These are phyloP conservation scores for Lutraria rhynchaena DNA, from an alignment of 1,140 invertebrate species.

Conservation along the genomic window DNA sequence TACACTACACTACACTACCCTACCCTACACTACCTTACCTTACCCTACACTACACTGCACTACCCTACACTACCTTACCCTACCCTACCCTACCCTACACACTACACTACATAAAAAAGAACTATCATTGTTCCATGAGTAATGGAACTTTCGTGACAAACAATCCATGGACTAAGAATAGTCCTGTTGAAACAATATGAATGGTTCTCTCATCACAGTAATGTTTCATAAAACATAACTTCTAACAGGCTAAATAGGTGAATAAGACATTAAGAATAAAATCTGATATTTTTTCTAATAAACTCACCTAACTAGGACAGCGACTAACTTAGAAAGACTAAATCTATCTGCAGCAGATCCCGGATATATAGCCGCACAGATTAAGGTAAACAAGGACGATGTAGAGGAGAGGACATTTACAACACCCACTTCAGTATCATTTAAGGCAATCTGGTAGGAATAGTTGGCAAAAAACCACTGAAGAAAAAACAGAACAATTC, in stretches of 20 bases:
- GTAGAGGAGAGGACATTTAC: slow-evolving; percentile 92
- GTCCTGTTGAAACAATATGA: no score
- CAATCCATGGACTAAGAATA: no score
- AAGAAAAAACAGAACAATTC: slow-evolving; percentile 76
- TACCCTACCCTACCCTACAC: slow-evolving; percentile 52
- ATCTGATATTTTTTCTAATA: no score
- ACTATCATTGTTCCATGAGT: no score
- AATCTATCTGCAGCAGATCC: slow-evolving; percentile 90
- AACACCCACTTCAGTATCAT: slow-evolving; percentile 88
- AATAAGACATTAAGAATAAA: no score
- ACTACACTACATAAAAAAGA: slow-evolving; percentile 3
- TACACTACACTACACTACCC: slow-evolving; percentile 56
- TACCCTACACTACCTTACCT: no score
- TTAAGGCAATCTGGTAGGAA: slow-evolving; percentile 90
- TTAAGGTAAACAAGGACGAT: slow-evolving; percentile 92
- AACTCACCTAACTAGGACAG: slow-evolving; percentile 86
- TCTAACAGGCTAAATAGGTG: no score
- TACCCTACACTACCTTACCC: no score
- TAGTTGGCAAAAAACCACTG: slow-evolving; percentile 93
- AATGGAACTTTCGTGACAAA: no score
- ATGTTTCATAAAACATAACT: no score
- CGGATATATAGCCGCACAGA: slow-evolving; percentile 91
- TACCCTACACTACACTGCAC: no score
- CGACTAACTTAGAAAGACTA: slow-evolving; percentile 90
- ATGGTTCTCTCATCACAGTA: no score